A percentile compares a stretch with the other conserved stretches of the same genome.
Conservation (phyloP, 2,113 vertebrate species). For the Charina bottae region DNA sequence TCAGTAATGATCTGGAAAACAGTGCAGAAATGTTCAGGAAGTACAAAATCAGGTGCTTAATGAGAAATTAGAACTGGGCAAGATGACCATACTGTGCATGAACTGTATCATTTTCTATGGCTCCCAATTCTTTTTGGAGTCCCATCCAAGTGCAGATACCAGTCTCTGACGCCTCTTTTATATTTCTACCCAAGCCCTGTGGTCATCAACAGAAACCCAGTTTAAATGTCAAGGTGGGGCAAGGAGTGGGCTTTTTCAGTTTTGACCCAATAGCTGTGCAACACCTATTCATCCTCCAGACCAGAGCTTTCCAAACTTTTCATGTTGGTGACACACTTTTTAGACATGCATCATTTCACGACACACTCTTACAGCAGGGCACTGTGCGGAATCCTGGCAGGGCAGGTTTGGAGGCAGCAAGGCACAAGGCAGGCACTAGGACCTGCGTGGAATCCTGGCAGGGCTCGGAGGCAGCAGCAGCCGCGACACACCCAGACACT, state of each 20-base stretch:
- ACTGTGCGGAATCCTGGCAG: too few species aligned
- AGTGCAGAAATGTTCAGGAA: not conserved
- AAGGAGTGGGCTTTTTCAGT: not conserved
- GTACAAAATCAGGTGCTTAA: not conserved
- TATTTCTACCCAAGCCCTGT: not conserved
- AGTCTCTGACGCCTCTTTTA: not conserved
- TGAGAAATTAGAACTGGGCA: not conserved
- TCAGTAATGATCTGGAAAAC: not conserved
- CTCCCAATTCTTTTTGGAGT: not conserved
- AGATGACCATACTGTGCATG: not conserved
- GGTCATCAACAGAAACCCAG: not conserved
- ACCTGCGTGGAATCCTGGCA: too few species aligned
- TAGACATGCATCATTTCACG: too few species aligned
- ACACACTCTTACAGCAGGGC: too few species aligned
- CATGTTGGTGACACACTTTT: too few species aligned
- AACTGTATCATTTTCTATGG: not conserved
- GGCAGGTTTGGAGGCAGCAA: too few species aligned
- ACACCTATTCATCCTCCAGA: not conserved
- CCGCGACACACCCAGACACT: too few species aligned
- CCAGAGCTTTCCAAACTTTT: too few species aligned
- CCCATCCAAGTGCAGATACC: not conserved
- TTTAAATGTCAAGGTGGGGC: not conserved
- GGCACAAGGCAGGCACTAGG: too few species aligned
- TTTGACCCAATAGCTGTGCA: not conserved
- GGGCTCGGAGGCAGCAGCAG: too few species aligned